Evolutionary conservation across 2,797 vertebrate genomes (phyloP).

Genomic region (Siniperca undulata): DNA sequence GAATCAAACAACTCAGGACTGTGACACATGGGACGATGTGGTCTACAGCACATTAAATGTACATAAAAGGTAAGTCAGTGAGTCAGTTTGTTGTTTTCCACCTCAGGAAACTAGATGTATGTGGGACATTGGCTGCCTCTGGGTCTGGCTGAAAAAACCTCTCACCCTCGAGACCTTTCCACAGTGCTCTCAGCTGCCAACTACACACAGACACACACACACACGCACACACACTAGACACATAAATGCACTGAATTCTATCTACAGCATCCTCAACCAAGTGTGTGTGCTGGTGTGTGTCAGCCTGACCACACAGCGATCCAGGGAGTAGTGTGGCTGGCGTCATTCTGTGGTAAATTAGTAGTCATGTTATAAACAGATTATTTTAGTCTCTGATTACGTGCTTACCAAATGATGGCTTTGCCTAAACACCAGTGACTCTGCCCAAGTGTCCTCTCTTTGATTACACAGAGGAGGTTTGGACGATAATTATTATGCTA

Average conservation of each 20-base stretch:
- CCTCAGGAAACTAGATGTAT: conserved; percentile 68
- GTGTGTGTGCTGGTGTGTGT: conserved; percentile 50
- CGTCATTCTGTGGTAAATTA: conserved; percentile 79
- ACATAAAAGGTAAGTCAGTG: conserved; percentile 58
- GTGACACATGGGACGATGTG: conserved; percentile 35
- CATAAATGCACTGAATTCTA: conserved; percentile 47
- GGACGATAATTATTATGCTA: conserved; percentile 50
- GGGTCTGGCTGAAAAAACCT: conserved; percentile 74
- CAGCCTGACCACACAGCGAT: conserved; percentile 64
- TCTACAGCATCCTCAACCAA: conserved; percentile 36
- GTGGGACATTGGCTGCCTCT: conserved; percentile 76
- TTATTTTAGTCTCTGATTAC: conserved; percentile 77
- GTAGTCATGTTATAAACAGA: conserved; percentile 72
- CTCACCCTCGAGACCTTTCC: conserved; percentile 71
- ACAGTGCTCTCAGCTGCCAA: conserved; percentile 51
- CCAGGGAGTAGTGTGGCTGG: conserved; percentile 60
- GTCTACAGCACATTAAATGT: conserved; percentile 27
- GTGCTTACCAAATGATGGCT: conserved; percentile 69
- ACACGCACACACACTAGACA: conserved; percentile 17
- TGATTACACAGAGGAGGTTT: conserved; percentile 61
- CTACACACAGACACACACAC: conserved; percentile 14
- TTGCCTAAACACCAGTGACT: conserved; percentile 59
- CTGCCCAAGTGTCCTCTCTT: conserved; percentile 58
- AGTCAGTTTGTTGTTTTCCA: conserved; percentile 72
- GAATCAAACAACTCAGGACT: conserved; percentile 19